Evolutionary conservation across 2,113 vertebrate genomes (phyloP).

Genomic region (Bubalus kerabau): DNA sequence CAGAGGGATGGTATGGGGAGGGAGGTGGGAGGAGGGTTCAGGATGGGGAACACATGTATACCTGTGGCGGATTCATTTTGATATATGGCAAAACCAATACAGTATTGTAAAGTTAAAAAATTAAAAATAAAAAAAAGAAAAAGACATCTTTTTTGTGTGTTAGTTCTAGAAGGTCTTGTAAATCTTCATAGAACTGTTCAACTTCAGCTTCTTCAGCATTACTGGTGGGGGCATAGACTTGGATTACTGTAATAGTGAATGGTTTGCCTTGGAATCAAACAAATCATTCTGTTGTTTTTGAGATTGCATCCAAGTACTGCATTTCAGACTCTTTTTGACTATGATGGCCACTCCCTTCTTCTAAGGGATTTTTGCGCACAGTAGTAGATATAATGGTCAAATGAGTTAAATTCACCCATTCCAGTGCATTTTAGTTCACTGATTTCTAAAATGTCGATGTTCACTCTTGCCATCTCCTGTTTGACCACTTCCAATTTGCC

Average conservation of each 20-base stretch:
- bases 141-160: background rate
- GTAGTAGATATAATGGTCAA: background rate
- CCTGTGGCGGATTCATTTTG: too few species aligned
- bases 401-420: background rate
- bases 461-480: background rate
- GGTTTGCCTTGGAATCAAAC: background rate
- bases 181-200: background rate
- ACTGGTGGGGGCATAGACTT: background rate
- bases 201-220: background rate
- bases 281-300: background rate
- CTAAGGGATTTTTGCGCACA: background rate
- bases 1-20: too few species aligned
- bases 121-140: background rate
- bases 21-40: too few species aligned
- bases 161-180: background rate
- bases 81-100: too few species aligned
- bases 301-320: background rate
- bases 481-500: background rate
- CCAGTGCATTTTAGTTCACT: background rate
- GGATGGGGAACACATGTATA: too few species aligned
- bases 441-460: rapidly evolving
- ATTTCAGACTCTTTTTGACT: background rate
- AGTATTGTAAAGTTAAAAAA: too few species aligned
- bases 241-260: background rate
- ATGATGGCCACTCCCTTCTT: background rate